Evolutionary conservation across 2,113 vertebrate genomes (phyloP), one percentile per base, ranked within the genome.

Genomic region (Craseonycteris thonglongyai): DNA sequence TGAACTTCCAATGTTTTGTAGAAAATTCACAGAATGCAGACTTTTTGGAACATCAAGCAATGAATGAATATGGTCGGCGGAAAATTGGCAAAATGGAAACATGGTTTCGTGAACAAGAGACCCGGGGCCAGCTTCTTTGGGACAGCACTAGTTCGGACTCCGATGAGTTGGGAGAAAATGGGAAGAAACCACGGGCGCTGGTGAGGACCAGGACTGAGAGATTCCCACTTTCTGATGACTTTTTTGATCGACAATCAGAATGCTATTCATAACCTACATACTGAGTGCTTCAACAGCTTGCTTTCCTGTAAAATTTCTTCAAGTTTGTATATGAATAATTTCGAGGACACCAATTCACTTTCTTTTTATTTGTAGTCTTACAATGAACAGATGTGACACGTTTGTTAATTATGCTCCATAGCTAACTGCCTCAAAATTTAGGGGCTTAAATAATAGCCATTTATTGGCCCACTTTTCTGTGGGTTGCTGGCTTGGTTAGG

Each of bases 201-300:
- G 98, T 98, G 96, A 98, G 98, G 91, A 99, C 98, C 63, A 98
- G 96, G 95, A 98, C 98, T 0, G 98, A 98, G 95, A 98, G 97
- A 83, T 76, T 98, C 69, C 96, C 98, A 68, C 96, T 98, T 65
- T 98, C 98, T 0, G 97, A 98, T 56, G 98, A 98, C 45, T 98
- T 98, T 94, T 98, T 98, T 68, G 98, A 98, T 95, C 30, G 30
- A 74, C 97, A 98, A 82, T 98, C 96, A 93, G 76, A 95, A 83
- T 80, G 22, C 35, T 79, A 33, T 63, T 88, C 38, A 65, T 49
- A 30, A 68, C 33, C 42, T 19, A 59, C 22, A 75, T 6, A 71
- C 4, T 66, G 6, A 90, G 28, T 22, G 10, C 45, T 79, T 1
- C 45, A 28, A 80, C 63, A 69, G 3, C 14, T 79, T 79, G 11